Base-by-base conservation (phyloP, 1,140 invertebrate genomes). In the Asobara japonica region DNA sequence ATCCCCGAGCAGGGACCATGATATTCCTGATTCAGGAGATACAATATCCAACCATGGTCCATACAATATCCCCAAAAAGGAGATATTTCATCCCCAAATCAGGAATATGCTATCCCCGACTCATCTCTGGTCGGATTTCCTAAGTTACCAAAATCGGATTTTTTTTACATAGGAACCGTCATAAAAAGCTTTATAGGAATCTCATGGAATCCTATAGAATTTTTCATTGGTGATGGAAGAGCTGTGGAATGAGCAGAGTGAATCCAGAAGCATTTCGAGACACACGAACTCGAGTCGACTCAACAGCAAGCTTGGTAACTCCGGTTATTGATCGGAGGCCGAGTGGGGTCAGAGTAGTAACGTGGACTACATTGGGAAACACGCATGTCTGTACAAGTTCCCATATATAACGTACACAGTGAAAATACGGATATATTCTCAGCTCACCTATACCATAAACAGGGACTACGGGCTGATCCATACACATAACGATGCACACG, bases 241-340 rank as follows among this genome's bases (percentile, higher is more conserved):
- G 72, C 18, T 31, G 18, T 16, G 22, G n/a, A 25, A 62, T 25
- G 51, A 5, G 33, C 66, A 16, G 41, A 69, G 20, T 11, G 31
- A 22, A 31, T 79, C 70, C 51, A 73, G 62, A 74, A 79, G 78
- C 75, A 81, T 78, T 77, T 79, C 76, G 80, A 76, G 67, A 69
- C 67, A 61, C 79, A 80, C 78, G 74, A 62, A 82, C 79, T 79
- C 78, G 67, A 64, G 62, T 80, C 83, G 80, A 80, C 77, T 79
- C 74, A 81, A 80, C 83, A 82, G 79, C 80, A 64, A 62, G 71
- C 78, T 77, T 74, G 76, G 74, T 80, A 80, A 80, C 83, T 84
- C 84, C 81, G 80, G 84, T 83, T 87, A 87, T 87, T 87, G 86
- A 87, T 86, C 86, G 86, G 81, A 80, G 83, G 80, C 83, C 84